A percentile compares a stretch with the other conserved stretches of the same genome.
These are phyloP conservation scores for Crotalus horridus DNA, from an alignment of 2,113 vertebrate species.

Conservation along the genomic window DNA sequence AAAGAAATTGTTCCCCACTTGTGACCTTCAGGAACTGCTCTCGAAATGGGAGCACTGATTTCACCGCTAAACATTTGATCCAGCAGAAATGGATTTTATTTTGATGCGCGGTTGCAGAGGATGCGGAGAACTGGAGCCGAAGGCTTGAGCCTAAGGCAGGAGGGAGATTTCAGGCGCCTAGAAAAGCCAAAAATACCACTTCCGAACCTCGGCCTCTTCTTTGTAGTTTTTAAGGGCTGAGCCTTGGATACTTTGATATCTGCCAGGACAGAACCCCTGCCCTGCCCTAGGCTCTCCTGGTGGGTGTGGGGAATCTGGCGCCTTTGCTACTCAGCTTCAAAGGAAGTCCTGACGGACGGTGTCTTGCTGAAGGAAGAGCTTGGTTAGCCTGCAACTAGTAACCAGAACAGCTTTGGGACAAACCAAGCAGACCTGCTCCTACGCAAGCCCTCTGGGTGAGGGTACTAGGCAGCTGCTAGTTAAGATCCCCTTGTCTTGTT, in stretches of 20 bases:
- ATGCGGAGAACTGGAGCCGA: background rate
- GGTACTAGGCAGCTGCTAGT: background rate
- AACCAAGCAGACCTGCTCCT: background rate
- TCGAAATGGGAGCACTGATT: background rate
- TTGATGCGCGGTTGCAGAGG: background rate
- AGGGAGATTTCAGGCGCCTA: background rate
- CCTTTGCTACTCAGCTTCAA: background rate
- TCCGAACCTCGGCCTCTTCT: background rate
- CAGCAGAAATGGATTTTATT: background rate
- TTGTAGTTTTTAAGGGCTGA: background rate
- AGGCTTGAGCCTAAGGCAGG: background rate
- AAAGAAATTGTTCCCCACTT: background rate
- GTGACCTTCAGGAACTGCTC: background rate
- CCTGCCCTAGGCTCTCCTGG: no score
- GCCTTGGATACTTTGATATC: background rate
- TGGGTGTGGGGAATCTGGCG: background rate
- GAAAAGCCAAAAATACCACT: background rate
- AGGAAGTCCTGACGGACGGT: background rate
- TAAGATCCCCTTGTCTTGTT: background rate
- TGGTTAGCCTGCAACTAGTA: background rate
- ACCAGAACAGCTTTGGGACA: background rate
- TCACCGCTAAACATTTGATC: background rate
- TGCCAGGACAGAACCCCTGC: background rate
- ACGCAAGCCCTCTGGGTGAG: background rate
- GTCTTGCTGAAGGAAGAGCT: background rate